A percentile compares a stretch with the other conserved stretches of the same genome.
Evolutionary conservation across 2,113 vertebrate species (phyloP).

Genomic region (Accipiter virgatus): DNA sequence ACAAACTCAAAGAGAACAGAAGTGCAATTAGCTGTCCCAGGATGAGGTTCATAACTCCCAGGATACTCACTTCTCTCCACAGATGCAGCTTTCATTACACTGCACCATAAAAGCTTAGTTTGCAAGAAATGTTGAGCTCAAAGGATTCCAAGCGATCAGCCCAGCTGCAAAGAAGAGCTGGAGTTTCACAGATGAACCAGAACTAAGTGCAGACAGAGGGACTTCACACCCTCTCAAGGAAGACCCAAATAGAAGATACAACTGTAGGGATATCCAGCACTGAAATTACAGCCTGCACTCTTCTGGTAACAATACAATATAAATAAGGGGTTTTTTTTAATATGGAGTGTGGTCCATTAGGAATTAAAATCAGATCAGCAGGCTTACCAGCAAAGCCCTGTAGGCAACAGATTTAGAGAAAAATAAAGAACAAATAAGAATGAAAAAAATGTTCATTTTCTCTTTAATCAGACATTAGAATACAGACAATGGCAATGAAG

Average conservation of each 20-base stretch:
- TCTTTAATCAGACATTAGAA: background rate
- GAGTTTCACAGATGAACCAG: background rate
- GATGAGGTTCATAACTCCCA: background rate
- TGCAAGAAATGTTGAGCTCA: background rate
- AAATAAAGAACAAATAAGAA: background rate
- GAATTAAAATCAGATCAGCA: background rate
- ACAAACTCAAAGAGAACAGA: background rate
- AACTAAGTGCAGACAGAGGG: background rate
- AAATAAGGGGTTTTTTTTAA: accelerated
- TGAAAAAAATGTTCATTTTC: background rate
- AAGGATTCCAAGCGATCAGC: background rate
- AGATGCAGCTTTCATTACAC: background rate
- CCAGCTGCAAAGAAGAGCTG: background rate
- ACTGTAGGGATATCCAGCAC: background rate
- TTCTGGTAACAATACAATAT: background rate
- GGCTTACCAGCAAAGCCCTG: background rate
- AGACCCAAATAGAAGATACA: background rate
- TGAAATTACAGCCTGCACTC: background rate
- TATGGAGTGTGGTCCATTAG: background rate
- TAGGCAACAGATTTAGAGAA: background rate
- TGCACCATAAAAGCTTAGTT: background rate
- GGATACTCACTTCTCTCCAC: background rate
- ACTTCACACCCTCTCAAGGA: background rate
- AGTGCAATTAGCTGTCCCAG: background rate
- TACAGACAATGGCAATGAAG: background rate